phyloP scores from a whole-genome alignment of 1,140 invertebrate species.

The Bilobella aurantiaca region DNA sequence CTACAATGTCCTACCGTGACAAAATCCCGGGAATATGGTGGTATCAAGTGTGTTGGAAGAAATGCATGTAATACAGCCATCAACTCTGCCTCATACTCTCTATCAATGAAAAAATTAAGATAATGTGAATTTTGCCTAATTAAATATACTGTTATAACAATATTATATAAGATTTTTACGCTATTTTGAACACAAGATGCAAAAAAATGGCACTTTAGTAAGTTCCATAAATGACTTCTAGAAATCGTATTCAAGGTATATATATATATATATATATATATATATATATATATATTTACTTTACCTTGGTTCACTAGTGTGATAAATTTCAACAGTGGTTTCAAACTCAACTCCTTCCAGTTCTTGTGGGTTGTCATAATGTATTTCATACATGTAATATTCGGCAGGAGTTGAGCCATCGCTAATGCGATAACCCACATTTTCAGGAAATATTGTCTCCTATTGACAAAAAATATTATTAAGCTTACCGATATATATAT shows the following conservation, averaged over 20 bases:
- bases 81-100: background rate
- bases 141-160: too few relatives aligned
- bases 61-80: background rate
- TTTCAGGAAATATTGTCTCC: slow-evolving; percentile 51
- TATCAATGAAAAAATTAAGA: background rate
- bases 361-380: slow-evolving; percentile 63
- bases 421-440: slow-evolving; percentile 70
- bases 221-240: too few relatives aligned
- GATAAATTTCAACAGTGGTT: background rate
- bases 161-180: too few relatives aligned
- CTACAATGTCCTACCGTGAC: slow-evolving; percentile 14
- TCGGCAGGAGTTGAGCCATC: slow-evolving; percentile 44
- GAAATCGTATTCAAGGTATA: too few relatives aligned
- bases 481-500: too few relatives aligned
- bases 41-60: slow-evolving; percentile 8
- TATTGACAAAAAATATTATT: too few relatives aligned
- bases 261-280: background rate
- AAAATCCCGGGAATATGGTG: background rate
- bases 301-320: background rate
- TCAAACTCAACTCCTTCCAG: background rate
- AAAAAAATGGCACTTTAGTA: too few relatives aligned
- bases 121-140: too few relatives aligned
- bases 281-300: background rate
- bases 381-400: slow-evolving; percentile 78
- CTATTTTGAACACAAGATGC: background rate